phyloP scores from a whole-genome alignment of 2,888 invertebrate species.

The Epistrophella euchroma region DNA sequence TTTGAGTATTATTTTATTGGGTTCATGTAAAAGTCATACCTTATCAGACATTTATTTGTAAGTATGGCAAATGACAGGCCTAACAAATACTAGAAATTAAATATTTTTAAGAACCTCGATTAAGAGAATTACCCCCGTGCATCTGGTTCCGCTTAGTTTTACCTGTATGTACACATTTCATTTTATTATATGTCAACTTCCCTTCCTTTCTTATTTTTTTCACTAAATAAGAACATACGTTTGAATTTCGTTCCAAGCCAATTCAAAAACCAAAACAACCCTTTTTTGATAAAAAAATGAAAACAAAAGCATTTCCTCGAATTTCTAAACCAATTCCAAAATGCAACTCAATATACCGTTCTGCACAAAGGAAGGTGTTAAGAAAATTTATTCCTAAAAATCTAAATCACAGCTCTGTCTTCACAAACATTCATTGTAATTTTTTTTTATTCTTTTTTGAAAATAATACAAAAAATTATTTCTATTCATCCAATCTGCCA shows the following conservation, averaged over 20 bases:
- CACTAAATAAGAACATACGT: neutral
- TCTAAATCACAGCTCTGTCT: conserved; percentile 5
- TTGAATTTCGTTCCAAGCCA: neutral
- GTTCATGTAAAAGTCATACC: no score
- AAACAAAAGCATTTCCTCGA: neutral
- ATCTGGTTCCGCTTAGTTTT: no score
- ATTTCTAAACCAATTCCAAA: conserved; percentile 1
- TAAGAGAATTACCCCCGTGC: no score
- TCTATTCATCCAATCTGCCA: conserved; percentile 32
- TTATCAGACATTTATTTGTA: no score
- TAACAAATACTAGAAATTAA: no score
- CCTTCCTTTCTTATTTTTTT: neutral
- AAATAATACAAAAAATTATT: neutral
- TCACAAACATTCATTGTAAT: neutral
- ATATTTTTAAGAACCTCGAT: no score
- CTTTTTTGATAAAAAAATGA: neutral
- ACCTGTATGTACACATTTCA: no score
- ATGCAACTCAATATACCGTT: neutral
- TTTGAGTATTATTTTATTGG: no score
- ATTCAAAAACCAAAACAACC: neutral
- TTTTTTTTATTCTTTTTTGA: neutral
- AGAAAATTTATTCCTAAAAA: neutral
- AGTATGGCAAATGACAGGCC: no score
- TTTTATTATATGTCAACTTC: neutral
- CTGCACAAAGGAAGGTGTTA: conserved; percentile 4